Percentiles rank a stretch among this genome's conserved stretches.
Evolutionary conservation across 1,140 invertebrate species (phyloP).

Genomic region (Plectrocnemia conspersa): DNA sequence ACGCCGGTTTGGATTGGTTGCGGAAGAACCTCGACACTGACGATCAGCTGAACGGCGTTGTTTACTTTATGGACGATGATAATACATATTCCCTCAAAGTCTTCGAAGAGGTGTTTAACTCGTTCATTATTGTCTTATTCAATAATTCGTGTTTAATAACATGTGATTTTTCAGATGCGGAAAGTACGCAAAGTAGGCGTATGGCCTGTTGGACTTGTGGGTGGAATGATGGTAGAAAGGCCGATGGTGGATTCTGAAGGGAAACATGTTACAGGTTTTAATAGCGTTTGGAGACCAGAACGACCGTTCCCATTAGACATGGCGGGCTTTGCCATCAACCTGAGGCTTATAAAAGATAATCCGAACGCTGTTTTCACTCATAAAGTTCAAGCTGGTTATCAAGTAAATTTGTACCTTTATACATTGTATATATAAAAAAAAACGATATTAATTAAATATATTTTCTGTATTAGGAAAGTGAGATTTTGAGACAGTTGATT

Average conservation of each 20-base stretch:
- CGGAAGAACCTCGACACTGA: constrained; percentile 59
- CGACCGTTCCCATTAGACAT: constrained; percentile 95
- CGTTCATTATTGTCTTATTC: constrained; percentile 19
- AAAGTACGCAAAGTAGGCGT: constrained; percentile 84
- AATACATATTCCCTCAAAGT: constrained; percentile 89
- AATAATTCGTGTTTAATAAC: not conserved
- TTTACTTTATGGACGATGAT: constrained; percentile 99
- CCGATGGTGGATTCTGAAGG: constrained; percentile 64
- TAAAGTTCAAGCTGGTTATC: constrained; percentile 79
- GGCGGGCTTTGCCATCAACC: constrained; percentile 95
- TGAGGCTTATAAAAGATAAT: constrained; percentile 71
- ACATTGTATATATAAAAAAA: constrained; percentile 5
- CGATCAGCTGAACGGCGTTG: constrained; percentile 64
- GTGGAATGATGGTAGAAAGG: constrained; percentile 81
- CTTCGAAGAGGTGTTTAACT: constrained; percentile 81
- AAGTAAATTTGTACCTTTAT: constrained; percentile 45
- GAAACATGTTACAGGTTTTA: constrained; percentile 77
- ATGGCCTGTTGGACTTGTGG: constrained; percentile 96
- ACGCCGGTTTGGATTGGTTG: constrained; percentile 84
- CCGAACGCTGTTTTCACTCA: constrained; percentile 79
- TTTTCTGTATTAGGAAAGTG: constrained; percentile 63
- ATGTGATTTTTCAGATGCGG: constrained; percentile 58
- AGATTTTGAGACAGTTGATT: constrained; percentile 78
- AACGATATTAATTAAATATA: not conserved
- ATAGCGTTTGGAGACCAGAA: constrained; percentile 79